Evolutionary conservation across 2,888 invertebrate species (phyloP), one percentile per base, ranked within the genome.

Genomic region (Xestia sexstrigata): DNA sequence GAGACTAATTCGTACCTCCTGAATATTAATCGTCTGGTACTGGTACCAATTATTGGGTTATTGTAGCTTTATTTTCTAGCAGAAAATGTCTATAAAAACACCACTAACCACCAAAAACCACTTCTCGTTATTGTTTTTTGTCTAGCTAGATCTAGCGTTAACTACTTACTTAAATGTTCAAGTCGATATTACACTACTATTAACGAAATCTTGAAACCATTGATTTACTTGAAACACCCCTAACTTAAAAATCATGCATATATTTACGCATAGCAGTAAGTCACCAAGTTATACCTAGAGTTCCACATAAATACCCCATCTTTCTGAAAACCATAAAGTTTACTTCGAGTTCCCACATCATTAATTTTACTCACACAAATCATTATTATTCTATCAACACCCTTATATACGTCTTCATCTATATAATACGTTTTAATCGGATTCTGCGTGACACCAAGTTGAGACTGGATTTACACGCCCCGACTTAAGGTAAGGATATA

Each of bases 321-420:
- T 70, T 77, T 62, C 30, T 17, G 11, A 58, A 76, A 58, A 63
- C 39, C 69, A 47, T 76, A 68, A 71, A 63, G 2, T 30, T 39
- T 23, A 78, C 67, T 78, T 71, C 66, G 26, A 13, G 49, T 76
- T 81, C 58, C 72, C 76, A 70, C 76, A 42, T 67, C 76, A 73
- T 82, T 75, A 73, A 81, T 82, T 82, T 58, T 75, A 66, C 70
- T 76, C 66, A 76, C 66, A 85, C 60, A 76, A 83, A 81, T 70
- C 63, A 63, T 81, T 76, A 73, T 85, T 55, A 85, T 71, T 70
- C 47, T 81, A 66, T 84, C 66, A 84, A 58, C 81, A 68, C 52
- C 63, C 42, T 63, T 81, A 63, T 60, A 65, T 70, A 69, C 55
- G 65, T 71, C 23, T 60, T 47, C 75, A 60, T 62, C 52, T 83